These are phyloP conservation scores for Herminia tarsipennalis DNA, from an alignment of 2,888 invertebrate genomes.

Conservation along the genomic window DNA sequence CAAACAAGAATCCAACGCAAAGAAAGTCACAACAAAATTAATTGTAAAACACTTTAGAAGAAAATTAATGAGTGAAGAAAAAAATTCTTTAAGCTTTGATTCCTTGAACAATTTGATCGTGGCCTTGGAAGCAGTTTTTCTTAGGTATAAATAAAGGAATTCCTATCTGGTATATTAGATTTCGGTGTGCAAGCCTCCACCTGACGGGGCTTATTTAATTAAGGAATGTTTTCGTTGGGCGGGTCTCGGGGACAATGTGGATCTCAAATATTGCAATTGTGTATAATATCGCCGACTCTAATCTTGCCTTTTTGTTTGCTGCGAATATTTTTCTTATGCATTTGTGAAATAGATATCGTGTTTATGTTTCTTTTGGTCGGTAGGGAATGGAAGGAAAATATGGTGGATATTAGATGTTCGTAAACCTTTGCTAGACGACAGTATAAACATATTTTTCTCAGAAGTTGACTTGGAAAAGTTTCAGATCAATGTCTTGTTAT, in stretches of 20 bases:
- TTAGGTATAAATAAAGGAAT: slow-evolving; percentile 59
- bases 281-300: slow-evolving; percentile 50
- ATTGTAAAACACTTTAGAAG: slow-evolving; percentile 43
- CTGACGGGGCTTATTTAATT: slow-evolving; percentile 72
- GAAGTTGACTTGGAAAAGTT: too few species aligned
- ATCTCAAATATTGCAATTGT: slow-evolving; percentile 56
- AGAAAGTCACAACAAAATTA: slow-evolving; percentile 43
- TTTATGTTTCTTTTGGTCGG: slow-evolving; percentile 10
- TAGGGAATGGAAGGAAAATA: slow-evolving; percentile 24
- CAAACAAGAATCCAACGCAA: slow-evolving; percentile 36
- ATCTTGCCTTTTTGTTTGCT: slow-evolving; percentile 42
- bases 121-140: slow-evolving; percentile 33
- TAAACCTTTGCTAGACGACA: neutral
- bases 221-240: slow-evolving; percentile 66
- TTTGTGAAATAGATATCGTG: slow-evolving; percentile 22
- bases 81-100: slow-evolving; percentile 41
- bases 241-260: slow-evolving; percentile 46
- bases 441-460: too few species aligned
- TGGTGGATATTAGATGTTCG: slow-evolving; percentile 2
- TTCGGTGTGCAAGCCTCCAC: slow-evolving; percentile 58
- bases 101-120: slow-evolving; percentile 40
- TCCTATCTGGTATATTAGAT: slow-evolving; percentile 67
- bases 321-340: slow-evolving; percentile 36
- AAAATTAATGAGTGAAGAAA: slow-evolving; percentile 42
- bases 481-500: too few species aligned